phyloP scores from a whole-genome alignment of 2,888 invertebrate genomes.

The Heliconius aoede region DNA sequence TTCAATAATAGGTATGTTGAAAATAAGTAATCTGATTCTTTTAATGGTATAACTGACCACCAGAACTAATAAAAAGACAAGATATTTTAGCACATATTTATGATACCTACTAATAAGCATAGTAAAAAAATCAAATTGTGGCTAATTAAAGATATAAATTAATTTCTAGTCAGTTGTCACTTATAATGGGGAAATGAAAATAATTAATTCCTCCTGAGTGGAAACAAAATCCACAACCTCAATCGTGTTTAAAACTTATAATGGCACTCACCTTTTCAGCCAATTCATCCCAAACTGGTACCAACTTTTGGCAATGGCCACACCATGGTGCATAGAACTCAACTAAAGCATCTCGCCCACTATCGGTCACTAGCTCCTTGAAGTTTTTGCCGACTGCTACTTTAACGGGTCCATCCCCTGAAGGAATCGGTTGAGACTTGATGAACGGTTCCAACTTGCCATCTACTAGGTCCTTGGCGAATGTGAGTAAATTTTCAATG shows the following conservation, averaged over 20 bases:
- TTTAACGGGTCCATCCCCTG: constrained; percentile 90
- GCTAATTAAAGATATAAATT: no score
- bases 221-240: no score
- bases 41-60: no score
- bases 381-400: constrained; percentile 99
- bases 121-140: no score
- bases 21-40: no score
- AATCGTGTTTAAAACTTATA: not conserved
- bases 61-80: no score
- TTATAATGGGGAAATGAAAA: no score
- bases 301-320: constrained; percentile 98
- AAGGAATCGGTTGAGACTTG: constrained; percentile 97
- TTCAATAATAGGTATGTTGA: no score
- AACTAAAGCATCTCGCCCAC: constrained; percentile 95
- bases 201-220: no score
- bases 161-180: no score
- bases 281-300: constrained; percentile 96
- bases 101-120: no score
- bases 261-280: constrained; percentile 87
- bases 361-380: constrained; percentile 95
- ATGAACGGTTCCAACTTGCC: constrained; percentile 94
- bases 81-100: no score
- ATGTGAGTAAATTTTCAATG: constrained; percentile 92
- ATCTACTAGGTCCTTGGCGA: constrained; percentile 91
- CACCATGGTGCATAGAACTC: constrained; percentile 99